These are phyloP conservation scores for Protodeltote pygarga DNA, from an alignment of 2,888 invertebrate genomes.

Conservation along the genomic window DNA sequence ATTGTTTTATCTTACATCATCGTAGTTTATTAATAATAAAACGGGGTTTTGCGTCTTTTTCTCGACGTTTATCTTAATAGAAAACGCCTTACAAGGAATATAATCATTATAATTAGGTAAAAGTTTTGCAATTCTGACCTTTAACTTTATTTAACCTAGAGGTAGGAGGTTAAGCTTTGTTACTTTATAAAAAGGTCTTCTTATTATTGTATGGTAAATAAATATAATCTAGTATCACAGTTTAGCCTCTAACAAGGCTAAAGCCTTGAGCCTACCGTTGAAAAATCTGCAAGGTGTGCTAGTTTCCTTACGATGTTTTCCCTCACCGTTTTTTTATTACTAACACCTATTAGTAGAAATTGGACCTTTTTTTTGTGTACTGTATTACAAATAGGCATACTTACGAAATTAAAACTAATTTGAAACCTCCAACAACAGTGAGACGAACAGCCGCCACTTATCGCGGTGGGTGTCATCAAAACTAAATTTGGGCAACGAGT, in stretches of 20 bases:
- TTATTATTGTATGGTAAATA: too few relatives aligned
- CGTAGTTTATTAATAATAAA: constrained; percentile 54
- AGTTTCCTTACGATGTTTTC: too few relatives aligned
- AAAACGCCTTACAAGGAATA: constrained; percentile 1
- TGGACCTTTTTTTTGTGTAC: too few relatives aligned
- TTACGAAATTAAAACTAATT: constrained; percentile 53
- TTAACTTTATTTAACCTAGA: background rate
- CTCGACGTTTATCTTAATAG: constrained; percentile 1
- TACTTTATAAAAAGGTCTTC: background rate
- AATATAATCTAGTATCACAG: too few relatives aligned
- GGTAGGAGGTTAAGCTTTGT: background rate
- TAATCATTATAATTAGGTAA: background rate
- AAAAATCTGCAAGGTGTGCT: too few relatives aligned
- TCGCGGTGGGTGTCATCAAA: constrained; percentile 71
- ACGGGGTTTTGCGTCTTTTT: background rate
- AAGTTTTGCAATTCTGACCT: background rate
- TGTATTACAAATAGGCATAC: constrained; percentile 4
- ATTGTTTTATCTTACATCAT: constrained; percentile 61
- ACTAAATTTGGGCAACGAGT: constrained; percentile 74
- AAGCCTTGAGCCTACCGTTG: too few relatives aligned
- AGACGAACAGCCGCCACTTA: constrained; percentile 62
- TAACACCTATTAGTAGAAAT: too few relatives aligned
- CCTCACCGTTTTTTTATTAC: too few relatives aligned
- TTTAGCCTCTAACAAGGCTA: too few relatives aligned
- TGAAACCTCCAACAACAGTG: constrained; percentile 48